A percentile compares a stretch with the other conserved stretches of the same genome.
These are phyloP conservation scores for Euclidia mi DNA, from an alignment of 2,888 invertebrate species.

Conservation along the genomic window DNA sequence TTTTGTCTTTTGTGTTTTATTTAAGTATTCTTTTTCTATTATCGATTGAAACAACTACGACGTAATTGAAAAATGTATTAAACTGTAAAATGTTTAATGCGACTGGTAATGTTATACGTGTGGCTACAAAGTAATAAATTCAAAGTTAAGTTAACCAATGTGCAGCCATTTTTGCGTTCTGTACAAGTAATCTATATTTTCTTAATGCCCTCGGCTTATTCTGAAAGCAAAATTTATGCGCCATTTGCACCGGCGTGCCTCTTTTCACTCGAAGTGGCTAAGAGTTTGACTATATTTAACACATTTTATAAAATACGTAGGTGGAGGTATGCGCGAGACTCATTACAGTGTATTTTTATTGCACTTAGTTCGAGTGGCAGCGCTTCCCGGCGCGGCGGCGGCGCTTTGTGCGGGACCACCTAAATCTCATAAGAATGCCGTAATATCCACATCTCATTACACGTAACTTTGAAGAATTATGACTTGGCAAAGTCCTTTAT, in stretches of 20 bases:
- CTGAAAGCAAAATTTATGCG: conserved; percentile 82
- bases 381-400: conserved; percentile 59
- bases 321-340: conserved; percentile 38
- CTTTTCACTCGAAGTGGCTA: conserved; percentile 73
- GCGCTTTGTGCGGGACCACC: conserved; percentile 67
- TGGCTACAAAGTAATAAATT: conserved; percentile 50
- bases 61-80: too few species aligned
- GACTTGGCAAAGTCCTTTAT: conserved; percentile 90
- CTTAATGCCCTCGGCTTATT: conserved; percentile 80
- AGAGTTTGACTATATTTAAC: conserved; percentile 70
- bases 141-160: conserved; percentile 53
- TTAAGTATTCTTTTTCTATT: conserved; percentile 8
- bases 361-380: conserved; percentile 37
- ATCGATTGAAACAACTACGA: neutral
- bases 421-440: conserved; percentile 85
- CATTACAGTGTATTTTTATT: conserved; percentile 52
- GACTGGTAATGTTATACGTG: conserved; percentile 10
- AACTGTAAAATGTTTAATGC: too few species aligned
- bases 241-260: conserved; percentile 78
- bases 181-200: conserved; percentile 80
- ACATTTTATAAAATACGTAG: conserved; percentile 59
- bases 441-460: conserved; percentile 90
- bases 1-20: conserved; percentile 32
- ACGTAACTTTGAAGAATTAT: conserved; percentile 90
- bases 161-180: conserved; percentile 68